phyloP scores from a whole-genome alignment of 2,797 vertebrate genomes.

The Notamacropus eugenii region DNA sequence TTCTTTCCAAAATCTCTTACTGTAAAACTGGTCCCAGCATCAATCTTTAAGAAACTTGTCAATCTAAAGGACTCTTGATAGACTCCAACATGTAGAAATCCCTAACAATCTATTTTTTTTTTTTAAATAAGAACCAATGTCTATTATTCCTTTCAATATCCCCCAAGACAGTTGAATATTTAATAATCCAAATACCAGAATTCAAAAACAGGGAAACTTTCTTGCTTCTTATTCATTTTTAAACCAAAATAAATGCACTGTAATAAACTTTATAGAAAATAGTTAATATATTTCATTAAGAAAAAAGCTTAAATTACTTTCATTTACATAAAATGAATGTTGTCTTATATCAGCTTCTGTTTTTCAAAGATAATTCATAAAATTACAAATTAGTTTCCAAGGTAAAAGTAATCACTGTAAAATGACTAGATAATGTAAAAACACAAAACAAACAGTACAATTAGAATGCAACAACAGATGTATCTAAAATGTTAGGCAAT shows the following conservation, averaged over 20 bases:
- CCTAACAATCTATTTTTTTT: not conserved
- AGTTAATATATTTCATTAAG: not conserved
- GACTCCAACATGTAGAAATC: not conserved
- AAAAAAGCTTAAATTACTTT: conserved; percentile 43
- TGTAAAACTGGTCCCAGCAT: not conserved
- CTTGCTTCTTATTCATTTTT: not conserved
- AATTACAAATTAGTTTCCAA: conserved; percentile 6
- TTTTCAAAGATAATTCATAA: conserved; percentile 51
- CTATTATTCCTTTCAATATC: not conserved
- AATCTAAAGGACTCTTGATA: not conserved
- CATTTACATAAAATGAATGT: not conserved
- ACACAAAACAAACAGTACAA: conserved; percentile 44
- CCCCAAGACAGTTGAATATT: not conserved
- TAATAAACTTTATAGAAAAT: not conserved
- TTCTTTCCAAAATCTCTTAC: not conserved
- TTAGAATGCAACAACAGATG: conserved; percentile 43
- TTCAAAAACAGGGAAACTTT: not conserved
- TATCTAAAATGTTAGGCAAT: not conserved
- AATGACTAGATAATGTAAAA: conserved; percentile 5
- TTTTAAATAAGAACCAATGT: no score
- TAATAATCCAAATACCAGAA: not conserved
- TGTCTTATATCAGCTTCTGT: conserved; percentile 33
- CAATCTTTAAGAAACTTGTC: not conserved
- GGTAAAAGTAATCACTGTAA: conserved; percentile 29
- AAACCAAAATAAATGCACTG: not conserved